Base-by-base conservation (phyloP, 1,140 invertebrate species). In the Apis laboriosa region DNA sequence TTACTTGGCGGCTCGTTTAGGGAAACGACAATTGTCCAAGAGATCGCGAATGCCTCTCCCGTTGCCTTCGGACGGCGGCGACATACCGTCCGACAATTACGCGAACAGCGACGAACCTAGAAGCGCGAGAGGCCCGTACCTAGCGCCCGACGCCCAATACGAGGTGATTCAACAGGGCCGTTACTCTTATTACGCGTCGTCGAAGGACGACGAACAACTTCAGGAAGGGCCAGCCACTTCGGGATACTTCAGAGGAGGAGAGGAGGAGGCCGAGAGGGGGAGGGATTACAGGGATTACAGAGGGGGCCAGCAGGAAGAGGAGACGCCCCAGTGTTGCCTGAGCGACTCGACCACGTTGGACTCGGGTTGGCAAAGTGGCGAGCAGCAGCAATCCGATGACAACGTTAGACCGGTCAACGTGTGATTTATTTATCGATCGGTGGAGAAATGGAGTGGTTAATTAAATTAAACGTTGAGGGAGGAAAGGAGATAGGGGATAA, bases 121-220 rank as follows among this genome's bases (percentile, higher is more conserved):
- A 28, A 90, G 80, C 55, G 55, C 82, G 12, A 90, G 90, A 53
- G 92, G 93, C 21, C 92, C 94, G 0, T 95, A 95, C 80, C 85
- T 95, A 15, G 95, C 95, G 7, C 95, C 95, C 0, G 95, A 96
- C 87, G 95, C 95, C 9, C 95, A 96, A 81, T 96, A 96, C 85
- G 95, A 96, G 86, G 93, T 96, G 0, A 95, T 96, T 56, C 94
- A 94, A 67, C 94, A 95, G 34, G 86, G 89, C 17, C 88, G 91
- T 64, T 94, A 93, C 60, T 84, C 90, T 0, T 92, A 91, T 49
- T 92, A 93, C 70, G 28, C 81, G 43, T 24, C 81, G 43, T 28
- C 92, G 2, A 90, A 92, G n/a, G 88, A 90, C 15, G 91, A 93
- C 75, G 90, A 93, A 63, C 92, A 92, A 21, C 83, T 89, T 1